Evolutionary conservation across 2,888 invertebrate species (phyloP).

Genomic region (Microctonus brassicae): DNA sequence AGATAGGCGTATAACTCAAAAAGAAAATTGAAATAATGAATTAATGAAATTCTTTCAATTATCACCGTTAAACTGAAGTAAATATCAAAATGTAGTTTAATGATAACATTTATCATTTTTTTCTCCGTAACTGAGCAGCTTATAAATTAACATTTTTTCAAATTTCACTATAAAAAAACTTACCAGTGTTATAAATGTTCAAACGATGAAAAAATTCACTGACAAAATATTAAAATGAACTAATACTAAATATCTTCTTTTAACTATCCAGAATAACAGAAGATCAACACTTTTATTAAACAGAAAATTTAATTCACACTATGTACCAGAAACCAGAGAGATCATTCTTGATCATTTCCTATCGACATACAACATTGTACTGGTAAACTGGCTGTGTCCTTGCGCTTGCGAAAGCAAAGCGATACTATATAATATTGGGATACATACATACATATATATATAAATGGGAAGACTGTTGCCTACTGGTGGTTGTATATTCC

Average conservation of each 20-base stretch:
- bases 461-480: no score
- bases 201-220: background rate
- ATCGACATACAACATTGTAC: background rate
- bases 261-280: background rate
- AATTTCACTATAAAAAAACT: no score
- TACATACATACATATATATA: no score
- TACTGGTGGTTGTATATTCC: background rate
- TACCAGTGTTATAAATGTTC: no score
- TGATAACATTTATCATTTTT: no score
- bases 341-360: background rate
- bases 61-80: no score
- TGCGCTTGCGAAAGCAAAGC: background rate
- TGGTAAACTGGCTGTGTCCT: no score
- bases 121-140: no score
- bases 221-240: background rate
- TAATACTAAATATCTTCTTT: background rate
- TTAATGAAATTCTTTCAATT: background rate
- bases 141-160: no score
- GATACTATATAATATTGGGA: background rate
- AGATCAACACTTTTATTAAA: background rate
- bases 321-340: background rate
- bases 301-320: no score
- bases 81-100: no score
- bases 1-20: background rate
- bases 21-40: background rate